phyloP scores from a whole-genome alignment of 2,113 vertebrate genomes.

The Zingel zingel region DNA sequence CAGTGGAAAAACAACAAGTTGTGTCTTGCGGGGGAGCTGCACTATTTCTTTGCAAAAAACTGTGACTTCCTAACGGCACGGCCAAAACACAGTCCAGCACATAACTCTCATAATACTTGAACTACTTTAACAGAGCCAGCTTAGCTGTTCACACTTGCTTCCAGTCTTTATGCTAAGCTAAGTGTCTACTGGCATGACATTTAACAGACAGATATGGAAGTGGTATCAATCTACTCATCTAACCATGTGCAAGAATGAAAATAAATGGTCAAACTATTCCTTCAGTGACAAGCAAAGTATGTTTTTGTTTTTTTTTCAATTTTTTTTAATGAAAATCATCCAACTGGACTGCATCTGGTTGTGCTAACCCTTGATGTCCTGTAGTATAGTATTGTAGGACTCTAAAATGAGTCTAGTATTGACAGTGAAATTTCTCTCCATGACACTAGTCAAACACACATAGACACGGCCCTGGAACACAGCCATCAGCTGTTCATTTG shows the following conservation, averaged over 20 bases:
- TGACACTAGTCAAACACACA: background rate
- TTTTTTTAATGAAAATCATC: background rate
- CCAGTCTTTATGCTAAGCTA: background rate
- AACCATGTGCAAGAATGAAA: background rate
- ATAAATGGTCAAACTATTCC: too few relatives aligned
- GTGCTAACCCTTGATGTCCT: background rate
- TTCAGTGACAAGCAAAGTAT: background rate
- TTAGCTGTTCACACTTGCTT: background rate
- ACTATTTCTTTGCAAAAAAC: background rate
- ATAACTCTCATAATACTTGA: background rate
- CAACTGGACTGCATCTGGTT: background rate
- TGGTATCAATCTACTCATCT: background rate
- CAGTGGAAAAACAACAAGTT: background rate
- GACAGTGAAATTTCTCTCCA: background rate
- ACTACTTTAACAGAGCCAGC: background rate
- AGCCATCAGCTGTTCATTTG: conserved; percentile 11
- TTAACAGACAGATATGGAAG: background rate
- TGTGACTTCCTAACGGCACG: background rate
- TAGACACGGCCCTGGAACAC: background rate
- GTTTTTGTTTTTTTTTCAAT: background rate
- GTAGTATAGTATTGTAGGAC: background rate
- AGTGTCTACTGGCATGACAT: background rate
- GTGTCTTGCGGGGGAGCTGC: too few relatives aligned
- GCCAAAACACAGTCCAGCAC: background rate
- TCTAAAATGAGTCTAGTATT: background rate